These are phyloP conservation scores for Carapus acus DNA, from an alignment of 2,797 vertebrate genomes.

Conservation along the genomic window DNA sequence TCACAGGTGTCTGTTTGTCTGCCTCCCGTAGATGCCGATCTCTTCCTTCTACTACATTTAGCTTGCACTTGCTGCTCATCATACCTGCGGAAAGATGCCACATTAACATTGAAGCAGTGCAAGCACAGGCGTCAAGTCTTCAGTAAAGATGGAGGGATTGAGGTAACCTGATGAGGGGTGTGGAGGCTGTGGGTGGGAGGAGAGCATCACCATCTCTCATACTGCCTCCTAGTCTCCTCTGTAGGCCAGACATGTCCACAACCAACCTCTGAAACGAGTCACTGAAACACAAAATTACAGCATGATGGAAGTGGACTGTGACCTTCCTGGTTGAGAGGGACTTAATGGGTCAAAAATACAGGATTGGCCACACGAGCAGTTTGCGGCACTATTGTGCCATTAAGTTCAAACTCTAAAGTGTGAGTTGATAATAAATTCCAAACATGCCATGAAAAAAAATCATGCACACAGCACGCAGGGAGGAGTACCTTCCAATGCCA, in stretches of 20 bases:
- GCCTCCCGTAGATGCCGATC: conserved; percentile 53
- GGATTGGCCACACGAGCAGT: too few species aligned
- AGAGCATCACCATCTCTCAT: conserved; percentile 44
- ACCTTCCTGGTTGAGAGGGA: too few species aligned
- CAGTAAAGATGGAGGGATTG: too few species aligned
- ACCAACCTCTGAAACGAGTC: conserved; percentile 73
- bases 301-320: too few species aligned
- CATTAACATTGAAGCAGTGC: too few species aligned
- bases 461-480: conserved; percentile 36
- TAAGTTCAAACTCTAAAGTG: too few species aligned
- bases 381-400: too few species aligned
- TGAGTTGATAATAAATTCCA: too few species aligned
- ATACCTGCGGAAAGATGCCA: conserved; percentile 30
- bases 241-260: conserved; percentile 75
- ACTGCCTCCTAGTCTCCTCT: conserved; percentile 66
- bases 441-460: too few species aligned
- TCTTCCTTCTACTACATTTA: conserved; percentile 19
- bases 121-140: not conserved
- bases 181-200: conserved; percentile 16
- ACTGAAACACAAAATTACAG: conserved; percentile 62
- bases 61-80: conserved; percentile 14
- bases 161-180: not conserved
- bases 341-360: too few species aligned
- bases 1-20: conserved; percentile 60
- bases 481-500: conserved; percentile 45